phyloP scores from a whole-genome alignment of 1,140 invertebrate species.

The Nasonia giraulti region DNA sequence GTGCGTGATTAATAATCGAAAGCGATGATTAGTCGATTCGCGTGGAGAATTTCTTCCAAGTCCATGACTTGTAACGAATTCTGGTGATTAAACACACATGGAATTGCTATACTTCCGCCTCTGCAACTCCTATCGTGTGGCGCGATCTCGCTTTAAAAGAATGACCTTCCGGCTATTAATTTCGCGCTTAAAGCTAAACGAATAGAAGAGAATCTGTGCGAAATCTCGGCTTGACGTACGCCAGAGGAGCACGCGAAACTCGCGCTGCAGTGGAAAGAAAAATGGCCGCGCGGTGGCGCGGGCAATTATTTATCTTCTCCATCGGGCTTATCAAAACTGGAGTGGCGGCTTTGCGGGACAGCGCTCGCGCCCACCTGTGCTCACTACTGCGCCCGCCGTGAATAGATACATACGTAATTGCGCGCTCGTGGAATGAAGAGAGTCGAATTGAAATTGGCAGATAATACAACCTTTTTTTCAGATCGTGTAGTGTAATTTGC shows the following conservation, averaged over 20 bases:
- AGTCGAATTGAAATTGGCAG: not conserved
- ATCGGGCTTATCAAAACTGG: constrained; percentile 37
- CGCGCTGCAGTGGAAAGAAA: not conserved
- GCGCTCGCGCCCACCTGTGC: no score
- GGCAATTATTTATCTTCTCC: constrained; percentile 27
- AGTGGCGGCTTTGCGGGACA: not conserved
- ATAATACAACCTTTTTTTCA: not conserved
- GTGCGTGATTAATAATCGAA: not conserved
- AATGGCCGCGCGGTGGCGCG: not conserved
- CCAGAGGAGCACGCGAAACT: constrained; percentile 43
- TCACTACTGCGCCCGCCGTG: not conserved
- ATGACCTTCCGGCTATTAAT: constrained; percentile 32
- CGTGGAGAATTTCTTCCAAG: not conserved
- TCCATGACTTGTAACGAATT: not conserved
- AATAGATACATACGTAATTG: not conserved
- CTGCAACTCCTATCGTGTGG: not conserved
- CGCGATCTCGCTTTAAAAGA: constrained; percentile 4
- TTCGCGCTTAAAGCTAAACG: constrained; percentile 5
- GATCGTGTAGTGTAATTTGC: no score
- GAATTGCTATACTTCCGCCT: not conserved
- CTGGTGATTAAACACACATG: not conserved
- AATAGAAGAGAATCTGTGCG: constrained; percentile 36
- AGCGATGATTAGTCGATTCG: not conserved
- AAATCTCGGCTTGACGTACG: constrained; percentile 43
- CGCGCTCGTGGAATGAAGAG: not conserved